Base-by-base conservation (phyloP, 2,888 invertebrate genomes). In the Falcaria lacertinaria region DNA sequence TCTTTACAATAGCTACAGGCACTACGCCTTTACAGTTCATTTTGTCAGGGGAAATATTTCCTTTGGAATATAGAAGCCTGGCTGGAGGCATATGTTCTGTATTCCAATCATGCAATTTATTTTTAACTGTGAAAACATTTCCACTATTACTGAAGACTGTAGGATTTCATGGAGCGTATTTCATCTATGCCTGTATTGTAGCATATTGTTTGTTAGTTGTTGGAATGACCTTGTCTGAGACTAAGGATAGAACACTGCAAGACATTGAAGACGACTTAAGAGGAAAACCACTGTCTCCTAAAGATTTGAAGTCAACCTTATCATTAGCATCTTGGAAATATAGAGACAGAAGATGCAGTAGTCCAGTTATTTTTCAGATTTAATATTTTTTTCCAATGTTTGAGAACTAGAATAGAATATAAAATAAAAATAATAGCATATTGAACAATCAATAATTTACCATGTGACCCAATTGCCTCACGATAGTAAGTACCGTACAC, bases 41-140 rank as follows among this genome's bases (percentile, higher is more conserved):
- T 4, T 48, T 64, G 14, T 44, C 53, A 4, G 62, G 60, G 2
- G 64, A 64, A 34, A 48, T 64, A 7, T 62, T 58, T 28, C 60
- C 64, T 5, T 38, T 60, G 8, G 50, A 54, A 11, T 55, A 53
- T 11, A 51, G 51, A 19, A 53, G 54, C 33, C 15, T 60, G 4
- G 52, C 91, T 4, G 57, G 59, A 0, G 47, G 54, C 1, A 44
- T 57, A 16, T 52, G 53, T 2, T 51, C 53, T 0, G 8, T 63
- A 8, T 57, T 60, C 11, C 42, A 55, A 15, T 60, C 60, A 0
- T 16, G 45, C 4, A 53, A 51, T 39, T 44, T 48, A 28, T 52
- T 52, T n/a, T 40, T 58, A 0, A 45, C 47, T 2, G 34, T 55
- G 2, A 64, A 64, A 40, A 48, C 58, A 15, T 48, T 50, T 0